These are phyloP conservation scores for Poecilus cupreus DNA, from an alignment of 2,888 invertebrate species.

Conservation along the genomic window DNA sequence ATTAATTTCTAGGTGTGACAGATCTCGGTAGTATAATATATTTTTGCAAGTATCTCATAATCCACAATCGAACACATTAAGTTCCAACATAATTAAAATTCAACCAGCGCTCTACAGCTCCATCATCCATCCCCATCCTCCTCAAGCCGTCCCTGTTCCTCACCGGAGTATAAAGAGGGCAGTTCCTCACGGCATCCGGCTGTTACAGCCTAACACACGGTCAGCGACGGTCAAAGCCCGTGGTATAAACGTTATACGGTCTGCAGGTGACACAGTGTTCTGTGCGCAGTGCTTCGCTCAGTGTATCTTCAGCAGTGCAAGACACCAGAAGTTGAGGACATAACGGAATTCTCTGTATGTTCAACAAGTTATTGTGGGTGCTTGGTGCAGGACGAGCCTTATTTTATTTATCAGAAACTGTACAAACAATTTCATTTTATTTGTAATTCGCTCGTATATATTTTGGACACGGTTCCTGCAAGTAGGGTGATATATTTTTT, in stretches of 20 bases:
- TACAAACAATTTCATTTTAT: not conserved
- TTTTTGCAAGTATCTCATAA: too few species aligned
- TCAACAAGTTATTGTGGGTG: not conserved
- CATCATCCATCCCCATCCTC: not conserved
- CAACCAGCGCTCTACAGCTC: not conserved
- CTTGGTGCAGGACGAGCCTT: slow-evolving; percentile 10
- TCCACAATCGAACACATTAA: not conserved
- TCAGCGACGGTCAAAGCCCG: slow-evolving; percentile 70
- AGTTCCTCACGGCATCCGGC: slow-evolving; percentile 39
- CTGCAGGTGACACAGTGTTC: slow-evolving; percentile 26
- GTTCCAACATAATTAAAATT: not conserved
- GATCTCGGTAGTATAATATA: not conserved
- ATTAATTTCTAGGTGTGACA: too few species aligned
- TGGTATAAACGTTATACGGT: not conserved
- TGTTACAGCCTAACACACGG: slow-evolving; percentile 63
- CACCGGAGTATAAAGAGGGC: slow-evolving; percentile 50
- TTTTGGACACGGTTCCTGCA: not conserved
- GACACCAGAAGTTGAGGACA: not conserved
- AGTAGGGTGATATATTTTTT: too few species aligned
- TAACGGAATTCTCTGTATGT: slow-evolving; percentile 38
- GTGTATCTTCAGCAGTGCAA: not conserved
- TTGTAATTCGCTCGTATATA: too few species aligned
- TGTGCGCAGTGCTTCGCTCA: not conserved
- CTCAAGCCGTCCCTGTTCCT: not conserved
- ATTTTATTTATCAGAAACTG: not conserved